phyloP scores from a whole-genome alignment of 2,797 vertebrate genomes.

The Acrossocheilus fasciatus region DNA sequence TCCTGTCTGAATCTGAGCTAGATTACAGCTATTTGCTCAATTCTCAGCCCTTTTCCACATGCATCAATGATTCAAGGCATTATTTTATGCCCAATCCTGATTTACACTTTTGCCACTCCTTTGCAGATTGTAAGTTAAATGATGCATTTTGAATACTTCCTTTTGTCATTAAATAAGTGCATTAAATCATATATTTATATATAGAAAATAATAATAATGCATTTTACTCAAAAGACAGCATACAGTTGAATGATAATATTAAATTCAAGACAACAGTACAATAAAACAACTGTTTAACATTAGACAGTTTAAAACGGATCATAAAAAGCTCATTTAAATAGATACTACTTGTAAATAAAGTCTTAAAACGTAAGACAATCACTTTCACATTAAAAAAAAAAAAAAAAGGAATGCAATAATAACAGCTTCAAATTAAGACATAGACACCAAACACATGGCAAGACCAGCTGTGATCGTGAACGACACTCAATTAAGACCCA shows the following conservation, averaged over 20 bases:
- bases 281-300: too few species aligned
- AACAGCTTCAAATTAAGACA: not conserved
- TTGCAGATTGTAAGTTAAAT: not conserved
- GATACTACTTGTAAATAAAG: too few species aligned
- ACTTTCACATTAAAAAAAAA: too few species aligned
- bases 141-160: not conserved
- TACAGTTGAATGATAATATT: too few species aligned
- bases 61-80: not conserved
- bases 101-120: not conserved
- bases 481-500: not conserved
- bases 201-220: too few species aligned
- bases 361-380: too few species aligned
- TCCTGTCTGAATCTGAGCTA: not conserved
- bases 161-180: not conserved
- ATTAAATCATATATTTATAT: not conserved
- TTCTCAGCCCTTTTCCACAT: not conserved
- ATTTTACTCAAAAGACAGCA: too few species aligned
- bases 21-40: not conserved
- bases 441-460: not conserved
- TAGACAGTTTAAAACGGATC: too few species aligned
- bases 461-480: not conserved
- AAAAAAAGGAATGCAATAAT: too few species aligned
- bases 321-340: too few species aligned
- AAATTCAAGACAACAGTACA: too few species aligned
- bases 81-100: not conserved